Percentiles rank a stretch among this genome's conserved stretches.
phyloP scores from a whole-genome alignment of 2,113 vertebrate genomes.

The Diadophis punctatus region DNA sequence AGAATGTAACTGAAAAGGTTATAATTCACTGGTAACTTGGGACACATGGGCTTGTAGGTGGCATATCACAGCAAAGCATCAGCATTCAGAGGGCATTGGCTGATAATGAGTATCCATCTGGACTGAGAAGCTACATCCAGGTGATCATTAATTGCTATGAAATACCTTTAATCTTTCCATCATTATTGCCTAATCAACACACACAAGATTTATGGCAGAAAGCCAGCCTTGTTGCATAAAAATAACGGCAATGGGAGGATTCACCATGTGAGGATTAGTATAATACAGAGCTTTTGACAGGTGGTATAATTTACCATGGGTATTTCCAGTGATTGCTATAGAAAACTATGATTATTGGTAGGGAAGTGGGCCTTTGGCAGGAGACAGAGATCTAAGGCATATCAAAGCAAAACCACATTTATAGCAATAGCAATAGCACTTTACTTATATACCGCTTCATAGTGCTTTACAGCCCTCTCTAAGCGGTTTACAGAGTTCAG shows the following conservation, averaged over 20 bases:
- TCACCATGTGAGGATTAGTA: accelerated
- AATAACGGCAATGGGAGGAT: not conserved
- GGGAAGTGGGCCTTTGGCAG: not conserved
- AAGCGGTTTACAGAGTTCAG: too few species aligned
- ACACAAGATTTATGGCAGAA: not conserved
- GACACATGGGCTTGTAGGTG: not conserved
- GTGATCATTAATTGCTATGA: not conserved
- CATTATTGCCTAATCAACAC: not conserved
- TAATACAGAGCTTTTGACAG: not conserved
- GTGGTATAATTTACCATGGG: not conserved
- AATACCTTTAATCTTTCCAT: constrained; percentile 3
- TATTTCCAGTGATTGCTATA: not conserved
- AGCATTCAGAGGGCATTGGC: not conserved
- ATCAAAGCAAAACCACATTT: not conserved
- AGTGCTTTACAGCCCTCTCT: too few species aligned
- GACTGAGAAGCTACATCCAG: not conserved
- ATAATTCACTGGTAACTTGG: not conserved
- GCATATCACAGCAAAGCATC: not conserved
- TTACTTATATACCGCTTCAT: too few species aligned
- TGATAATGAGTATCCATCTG: not conserved
- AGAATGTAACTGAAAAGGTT: not conserved
- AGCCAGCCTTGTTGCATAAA: not conserved
- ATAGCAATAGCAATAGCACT: too few species aligned
- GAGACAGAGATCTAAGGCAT: not conserved
- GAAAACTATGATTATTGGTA: not conserved